A percentile compares a stretch with the other conserved stretches of the same genome.
Evolutionary conservation across 2,888 invertebrate species (phyloP).

Genomic region (Vannuccia rotundouncinata): DNA sequence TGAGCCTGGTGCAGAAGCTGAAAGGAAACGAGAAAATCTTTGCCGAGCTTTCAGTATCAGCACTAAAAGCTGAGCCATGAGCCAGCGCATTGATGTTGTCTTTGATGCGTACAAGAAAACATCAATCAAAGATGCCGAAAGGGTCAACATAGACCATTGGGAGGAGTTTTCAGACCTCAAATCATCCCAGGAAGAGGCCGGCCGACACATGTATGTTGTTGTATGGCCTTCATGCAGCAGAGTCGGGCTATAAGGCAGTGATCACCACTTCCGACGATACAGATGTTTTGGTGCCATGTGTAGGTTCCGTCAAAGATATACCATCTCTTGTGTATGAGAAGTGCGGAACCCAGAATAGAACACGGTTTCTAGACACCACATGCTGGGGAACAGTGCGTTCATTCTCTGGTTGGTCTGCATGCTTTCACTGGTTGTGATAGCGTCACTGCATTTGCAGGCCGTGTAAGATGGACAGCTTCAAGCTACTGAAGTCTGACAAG

Average conservation of each 20-base stretch:
- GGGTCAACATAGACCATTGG: conserved; percentile 32
- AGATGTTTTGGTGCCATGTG: conserved; percentile 41
- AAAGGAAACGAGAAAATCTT: background rate
- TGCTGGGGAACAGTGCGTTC: conserved; percentile 37
- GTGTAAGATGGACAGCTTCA: background rate
- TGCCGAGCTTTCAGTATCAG: background rate
- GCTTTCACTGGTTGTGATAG: conserved; percentile 22
- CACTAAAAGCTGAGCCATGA: conserved; percentile 2
- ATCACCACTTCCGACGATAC: conserved; percentile 41
- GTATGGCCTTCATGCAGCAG: conserved; percentile 41
- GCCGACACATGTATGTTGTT: conserved; percentile 42
- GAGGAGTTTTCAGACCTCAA: conserved; percentile 34
- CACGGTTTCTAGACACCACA: conserved; percentile 36
- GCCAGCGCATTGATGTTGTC: conserved; percentile 25
- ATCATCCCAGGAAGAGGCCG: conserved; percentile 42
- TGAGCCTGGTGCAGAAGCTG: conserved; percentile 6
- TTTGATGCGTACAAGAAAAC: conserved; percentile 21
- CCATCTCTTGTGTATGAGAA: conserved; percentile 32
- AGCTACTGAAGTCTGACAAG: conserved; percentile 13
- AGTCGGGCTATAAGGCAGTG: conserved; percentile 36
- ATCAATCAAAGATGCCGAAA: conserved; percentile 29
- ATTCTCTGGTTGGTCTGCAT: conserved; percentile 28
- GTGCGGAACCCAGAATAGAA: conserved; percentile 39
- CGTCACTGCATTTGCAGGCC: conserved; percentile 8
- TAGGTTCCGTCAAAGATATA: conserved; percentile 38